phyloP scores from a whole-genome alignment of 2,888 invertebrate species.

The Drosophila sordidula region DNA sequence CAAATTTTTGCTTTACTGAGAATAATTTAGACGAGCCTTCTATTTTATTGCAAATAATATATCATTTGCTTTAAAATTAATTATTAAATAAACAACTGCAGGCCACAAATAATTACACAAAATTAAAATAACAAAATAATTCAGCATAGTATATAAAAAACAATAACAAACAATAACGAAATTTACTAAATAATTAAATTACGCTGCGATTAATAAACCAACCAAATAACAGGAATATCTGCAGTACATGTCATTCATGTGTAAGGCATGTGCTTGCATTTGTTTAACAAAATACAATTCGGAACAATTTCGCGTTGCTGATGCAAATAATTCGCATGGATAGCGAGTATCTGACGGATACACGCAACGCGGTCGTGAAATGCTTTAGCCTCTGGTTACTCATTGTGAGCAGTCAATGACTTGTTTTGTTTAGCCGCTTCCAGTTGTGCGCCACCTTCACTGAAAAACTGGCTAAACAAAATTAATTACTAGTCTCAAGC shows the following conservation, averaged over 20 bases:
- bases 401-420: slow-evolving; percentile 59
- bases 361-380: slow-evolving; percentile 15
- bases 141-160: not conserved
- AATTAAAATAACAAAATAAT: not conserved
- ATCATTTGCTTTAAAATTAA: not conserved
- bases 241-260: not conserved
- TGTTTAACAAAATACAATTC: slow-evolving; percentile 10
- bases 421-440: slow-evolving; percentile 24
- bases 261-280: slow-evolving; percentile 4
- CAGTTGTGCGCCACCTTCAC: slow-evolving; percentile 40
- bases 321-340: slow-evolving; percentile 31
- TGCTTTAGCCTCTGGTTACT: slow-evolving; percentile 18
- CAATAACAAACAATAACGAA: not conserved
- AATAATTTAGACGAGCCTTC: too few relatives aligned
- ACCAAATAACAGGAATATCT: not conserved
- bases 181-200: slow-evolving; percentile 5
- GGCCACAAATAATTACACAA: not conserved
- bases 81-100: not conserved
- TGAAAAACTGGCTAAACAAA: slow-evolving; percentile 34
- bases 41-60: not conserved
- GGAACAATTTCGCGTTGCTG: slow-evolving; percentile 9
- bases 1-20: not conserved
- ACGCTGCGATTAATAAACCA: not conserved
- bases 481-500: slow-evolving; percentile 55
- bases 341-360: slow-evolving; percentile 28